Percentiles rank a stretch among this genome's conserved stretches.
Evolutionary conservation across 2,113 vertebrate species (phyloP).

Genomic region (Bothrops jararaca): DNA sequence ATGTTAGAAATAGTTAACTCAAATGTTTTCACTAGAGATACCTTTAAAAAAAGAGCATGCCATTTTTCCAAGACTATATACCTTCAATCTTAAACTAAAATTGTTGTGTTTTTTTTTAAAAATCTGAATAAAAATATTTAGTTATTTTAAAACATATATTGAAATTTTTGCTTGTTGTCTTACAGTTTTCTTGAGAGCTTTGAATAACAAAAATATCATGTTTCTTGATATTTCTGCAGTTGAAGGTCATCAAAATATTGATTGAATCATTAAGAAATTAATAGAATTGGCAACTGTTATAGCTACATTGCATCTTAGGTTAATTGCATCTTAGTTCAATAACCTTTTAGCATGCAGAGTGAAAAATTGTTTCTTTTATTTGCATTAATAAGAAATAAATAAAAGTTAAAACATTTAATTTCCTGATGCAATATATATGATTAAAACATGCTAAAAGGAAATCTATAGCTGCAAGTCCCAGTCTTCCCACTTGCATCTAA

Average conservation of each 20-base stretch:
- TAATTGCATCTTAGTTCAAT: not conserved
- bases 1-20: not conserved
- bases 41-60: not conserved
- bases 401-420: not conserved
- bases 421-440: not conserved
- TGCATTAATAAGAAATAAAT: fast-evolving
- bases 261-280: not conserved
- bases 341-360: constrained; percentile 4
- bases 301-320: not conserved
- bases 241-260: not conserved
- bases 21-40: not conserved
- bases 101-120: not conserved
- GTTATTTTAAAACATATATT: not conserved
- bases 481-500: not conserved
- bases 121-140: not conserved
- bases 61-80: not conserved
- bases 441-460: not conserved
- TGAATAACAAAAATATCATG: no score
- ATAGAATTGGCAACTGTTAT: constrained; percentile 1
- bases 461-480: not conserved
- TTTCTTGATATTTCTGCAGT: not conserved
- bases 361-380: not conserved
- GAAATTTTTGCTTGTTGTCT: not conserved
- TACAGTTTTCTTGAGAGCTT: not conserved
- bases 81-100: not conserved